These are phyloP conservation scores for Egretta garzetta DNA, from an alignment of 2,113 vertebrate species.

Conservation along the genomic window DNA sequence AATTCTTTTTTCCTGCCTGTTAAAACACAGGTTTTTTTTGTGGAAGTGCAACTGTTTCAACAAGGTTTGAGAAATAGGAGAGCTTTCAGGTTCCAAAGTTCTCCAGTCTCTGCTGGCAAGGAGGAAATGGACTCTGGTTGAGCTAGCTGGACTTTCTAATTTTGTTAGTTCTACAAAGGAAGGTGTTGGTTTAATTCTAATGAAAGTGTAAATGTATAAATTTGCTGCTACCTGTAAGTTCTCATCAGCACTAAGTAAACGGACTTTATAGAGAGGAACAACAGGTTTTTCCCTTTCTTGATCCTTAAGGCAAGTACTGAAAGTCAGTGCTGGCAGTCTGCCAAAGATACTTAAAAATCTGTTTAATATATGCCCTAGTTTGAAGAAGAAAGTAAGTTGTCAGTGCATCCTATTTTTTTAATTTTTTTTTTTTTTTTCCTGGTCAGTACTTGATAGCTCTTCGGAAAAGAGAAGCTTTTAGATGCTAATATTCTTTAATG, in stretches of 20 bases:
- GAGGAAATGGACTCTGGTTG: neutral
- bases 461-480: neutral
- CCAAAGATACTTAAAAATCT: slow-evolving; percentile 29
- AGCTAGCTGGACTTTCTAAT: neutral
- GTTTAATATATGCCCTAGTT: slow-evolving; percentile 17
- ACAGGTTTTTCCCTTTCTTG: neutral
- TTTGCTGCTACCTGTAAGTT: neutral
- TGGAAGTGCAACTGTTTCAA: neutral
- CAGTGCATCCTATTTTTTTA: neutral
- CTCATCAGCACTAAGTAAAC: neutral
- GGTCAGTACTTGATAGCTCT: slow-evolving; percentile 32
- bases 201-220: neutral
- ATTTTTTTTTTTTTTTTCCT: neutral
- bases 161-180: neutral
- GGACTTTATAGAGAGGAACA: neutral
- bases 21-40: neutral
- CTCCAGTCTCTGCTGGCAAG: accelerated
- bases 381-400: slow-evolving; percentile 30
- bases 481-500: slow-evolving; percentile 35
- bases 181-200: neutral
- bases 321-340: slow-evolving; percentile 24
- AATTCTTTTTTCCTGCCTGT: neutral
- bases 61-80: neutral
- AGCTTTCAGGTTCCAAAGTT: neutral
- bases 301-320: neutral